phyloP scores from a whole-genome alignment of 2,113 vertebrate species.

The Sorex araneus region DNA sequence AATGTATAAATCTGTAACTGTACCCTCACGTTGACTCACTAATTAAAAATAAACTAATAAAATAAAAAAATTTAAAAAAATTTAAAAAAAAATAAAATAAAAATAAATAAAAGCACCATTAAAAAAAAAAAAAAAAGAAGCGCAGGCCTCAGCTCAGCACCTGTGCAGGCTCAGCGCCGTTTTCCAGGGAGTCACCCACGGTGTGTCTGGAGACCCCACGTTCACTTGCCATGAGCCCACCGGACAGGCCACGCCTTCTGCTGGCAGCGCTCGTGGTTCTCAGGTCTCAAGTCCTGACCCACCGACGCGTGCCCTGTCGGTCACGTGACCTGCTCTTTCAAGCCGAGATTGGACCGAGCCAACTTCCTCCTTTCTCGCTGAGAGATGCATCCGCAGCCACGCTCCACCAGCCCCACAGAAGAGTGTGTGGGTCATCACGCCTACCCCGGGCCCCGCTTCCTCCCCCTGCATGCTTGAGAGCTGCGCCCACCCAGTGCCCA shows the following conservation, averaged over 20 bases:
- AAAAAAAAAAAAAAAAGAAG: no score
- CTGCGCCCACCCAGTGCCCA: no score
- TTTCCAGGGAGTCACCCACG: neutral
- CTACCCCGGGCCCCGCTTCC: no score
- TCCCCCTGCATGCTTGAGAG: no score
- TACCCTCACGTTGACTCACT: no score
- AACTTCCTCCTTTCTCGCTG: neutral
- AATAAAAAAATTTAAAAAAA: no score
- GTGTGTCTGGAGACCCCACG: neutral
- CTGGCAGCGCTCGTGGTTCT: neutral
- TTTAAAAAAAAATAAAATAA: no score
- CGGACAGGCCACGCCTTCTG: neutral
- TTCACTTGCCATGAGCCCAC: neutral
- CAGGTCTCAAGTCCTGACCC: neutral
- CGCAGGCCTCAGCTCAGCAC: conserved; percentile 1
- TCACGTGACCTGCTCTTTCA: neutral
- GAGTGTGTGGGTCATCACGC: no score
- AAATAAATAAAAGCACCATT: no score
- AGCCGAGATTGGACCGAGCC: neutral
- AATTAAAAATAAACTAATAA: no score
- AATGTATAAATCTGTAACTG: no score
- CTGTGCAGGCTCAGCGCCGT: neutral
- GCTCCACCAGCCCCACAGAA: no score
- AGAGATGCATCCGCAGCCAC: neutral
- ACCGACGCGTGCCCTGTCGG: neutral